Percentiles rank a stretch among this genome's conserved stretches.
Evolutionary conservation across 2,113 vertebrate genomes (phyloP).

Genomic region (Sorex araneus): DNA sequence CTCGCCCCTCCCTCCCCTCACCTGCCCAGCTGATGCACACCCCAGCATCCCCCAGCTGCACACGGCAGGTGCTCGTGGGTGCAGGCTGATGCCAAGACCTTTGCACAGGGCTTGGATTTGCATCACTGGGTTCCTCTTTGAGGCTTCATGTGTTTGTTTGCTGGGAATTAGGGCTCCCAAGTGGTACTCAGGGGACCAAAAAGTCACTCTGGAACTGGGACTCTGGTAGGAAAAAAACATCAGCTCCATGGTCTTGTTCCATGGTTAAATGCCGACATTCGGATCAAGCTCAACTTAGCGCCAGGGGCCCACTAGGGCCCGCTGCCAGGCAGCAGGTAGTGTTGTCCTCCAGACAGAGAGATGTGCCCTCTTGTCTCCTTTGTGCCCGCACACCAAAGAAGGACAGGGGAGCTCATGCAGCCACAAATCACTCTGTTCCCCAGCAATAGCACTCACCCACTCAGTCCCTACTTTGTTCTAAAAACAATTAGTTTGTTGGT

Average conservation of each 20-base stretch:
- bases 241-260: not conserved
- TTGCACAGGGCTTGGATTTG: not conserved
- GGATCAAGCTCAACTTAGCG: not conserved
- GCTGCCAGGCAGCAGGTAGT: too few species aligned
- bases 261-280: not conserved
- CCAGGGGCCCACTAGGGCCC: not conserved
- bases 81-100: not conserved
- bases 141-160: too few species aligned
- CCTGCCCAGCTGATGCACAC: not conserved
- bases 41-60: not conserved
- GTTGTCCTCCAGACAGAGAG: not conserved
- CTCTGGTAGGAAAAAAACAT: not conserved
- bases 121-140: not conserved
- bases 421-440: not conserved
- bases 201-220: not conserved
- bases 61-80: not conserved
- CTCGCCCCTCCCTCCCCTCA: not conserved
- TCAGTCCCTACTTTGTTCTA: conserved; percentile 24
- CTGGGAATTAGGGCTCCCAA: not conserved
- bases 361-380: not conserved
- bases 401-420: not conserved
- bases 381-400: not conserved
- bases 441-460: not conserved
- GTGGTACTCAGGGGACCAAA: too few species aligned
- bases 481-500: not conserved